Evolutionary conservation across 2,797 vertebrate genomes (phyloP), one percentile per base, ranked within the genome.

Genomic region (Pogoniulus pusillus): DNA sequence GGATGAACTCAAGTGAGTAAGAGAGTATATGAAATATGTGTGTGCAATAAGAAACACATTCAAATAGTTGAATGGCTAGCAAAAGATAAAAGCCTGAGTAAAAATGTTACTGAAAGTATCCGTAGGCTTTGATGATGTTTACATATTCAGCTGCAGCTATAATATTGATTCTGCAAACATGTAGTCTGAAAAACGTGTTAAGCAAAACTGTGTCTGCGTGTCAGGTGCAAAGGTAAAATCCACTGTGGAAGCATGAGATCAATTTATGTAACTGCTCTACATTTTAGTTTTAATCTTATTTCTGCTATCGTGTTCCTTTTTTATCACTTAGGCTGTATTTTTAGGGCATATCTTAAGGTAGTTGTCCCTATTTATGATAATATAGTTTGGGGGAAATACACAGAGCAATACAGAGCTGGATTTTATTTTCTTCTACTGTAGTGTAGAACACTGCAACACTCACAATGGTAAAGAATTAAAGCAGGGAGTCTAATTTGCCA

Each of bases 221-320:
- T 70, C 45, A 68, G 34, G 57, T 81, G 9, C 59, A 76, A 93
- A 87, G 89, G 71, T 90, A 53, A 90, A 80, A 70, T 77, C 32
- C 60, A 60, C 34, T 32, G 45, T 84, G 41, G 51, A 84, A 57
- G 57, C 27, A 24, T 26, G 34, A 60, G 57, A 60, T 41, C 68
- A 75, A 76, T 51, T 14, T 4, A 9, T 72, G 16, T 27, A 39
- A 73, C 55, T 73, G 16, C 30, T 73, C 22, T 60, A 27, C 66
- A n/a, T 70, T 79, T 68, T 68, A 26, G 59, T 89, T 86, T 66
- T 51, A 63, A n/a, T 69, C 22, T 34, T 51, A 72, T 76, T 80
- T 77, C 47, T 84, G n/a, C 34, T 77, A 5, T 69, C 24, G 54
- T 84, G 9, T 24, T 78, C 16, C 9, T 62, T 83, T 80, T 80